phyloP scores from a whole-genome alignment of 2,888 invertebrate genomes.

The Drosophila neonasuta region DNA sequence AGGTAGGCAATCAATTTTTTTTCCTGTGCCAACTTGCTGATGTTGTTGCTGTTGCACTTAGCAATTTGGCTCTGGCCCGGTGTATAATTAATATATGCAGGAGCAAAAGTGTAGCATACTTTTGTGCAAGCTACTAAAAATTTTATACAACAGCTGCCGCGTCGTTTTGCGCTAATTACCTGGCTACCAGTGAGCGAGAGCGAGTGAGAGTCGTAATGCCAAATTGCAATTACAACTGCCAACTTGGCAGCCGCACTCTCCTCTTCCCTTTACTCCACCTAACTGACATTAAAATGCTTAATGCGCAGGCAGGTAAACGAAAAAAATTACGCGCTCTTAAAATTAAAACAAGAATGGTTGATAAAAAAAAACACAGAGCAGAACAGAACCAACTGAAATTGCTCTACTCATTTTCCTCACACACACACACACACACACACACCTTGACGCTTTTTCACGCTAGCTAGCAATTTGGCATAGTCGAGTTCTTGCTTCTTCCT shows the following conservation, averaged over 20 bases:
- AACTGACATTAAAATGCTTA: conserved; percentile 80
- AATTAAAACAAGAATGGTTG: conserved; percentile 47
- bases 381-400: conserved; percentile 49
- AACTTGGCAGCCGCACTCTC: conserved; percentile 38
- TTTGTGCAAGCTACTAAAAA: conserved; percentile 67
- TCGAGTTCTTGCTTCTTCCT: conserved; percentile 41
- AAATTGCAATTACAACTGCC: conserved; percentile 74
- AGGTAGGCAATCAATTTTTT: conserved; percentile 74
- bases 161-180: conserved; percentile 77
- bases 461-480: conserved; percentile 52
- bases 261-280: conserved; percentile 4
- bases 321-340: conserved; percentile 59
- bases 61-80: conserved; percentile 54
- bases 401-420: conserved; percentile 42
- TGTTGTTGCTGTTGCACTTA: conserved; percentile 59
- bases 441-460: conserved; percentile 31
- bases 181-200: conserved; percentile 37
- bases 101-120: conserved; percentile 53
- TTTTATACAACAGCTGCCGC: conserved; percentile 75
- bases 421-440: background rate
- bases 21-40: background rate
- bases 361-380: background rate
- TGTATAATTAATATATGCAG: conserved; percentile 72
- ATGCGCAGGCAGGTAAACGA: conserved; percentile 66
- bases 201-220: conserved; percentile 69